Conservation (phyloP, 2,797 vertebrate genomes). For the Sebastes kiyomatsui region DNA sequence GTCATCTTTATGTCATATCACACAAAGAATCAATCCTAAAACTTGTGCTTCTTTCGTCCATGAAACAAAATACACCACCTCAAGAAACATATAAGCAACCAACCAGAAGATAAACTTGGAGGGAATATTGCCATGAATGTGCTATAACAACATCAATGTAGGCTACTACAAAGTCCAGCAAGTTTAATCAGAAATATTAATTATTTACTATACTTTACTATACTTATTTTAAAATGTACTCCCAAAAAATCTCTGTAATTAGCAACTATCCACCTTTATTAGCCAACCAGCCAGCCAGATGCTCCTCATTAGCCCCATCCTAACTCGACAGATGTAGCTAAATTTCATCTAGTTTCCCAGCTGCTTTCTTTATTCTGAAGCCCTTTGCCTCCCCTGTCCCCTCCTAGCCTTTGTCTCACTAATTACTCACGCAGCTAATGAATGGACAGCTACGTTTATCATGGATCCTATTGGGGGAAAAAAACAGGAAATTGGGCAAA, state of each 20-base stretch:
- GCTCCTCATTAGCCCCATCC: slow-evolving; percentile 16
- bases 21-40: not conserved
- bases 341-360: slow-evolving; percentile 30
- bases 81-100: not conserved
- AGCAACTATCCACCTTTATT: slow-evolving; percentile 10
- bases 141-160: not conserved
- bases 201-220: too few species aligned
- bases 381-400: not conserved
- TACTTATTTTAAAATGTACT: not conserved
- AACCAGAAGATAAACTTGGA: not conserved
- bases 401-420: not conserved
- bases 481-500: not conserved
- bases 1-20: not conserved
- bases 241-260: not conserved
- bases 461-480: not conserved
- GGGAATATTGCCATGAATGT: not conserved
- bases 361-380: slow-evolving; percentile 23
- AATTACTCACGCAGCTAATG: slow-evolving; percentile 9
- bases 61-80: not conserved
- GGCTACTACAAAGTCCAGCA: not conserved
- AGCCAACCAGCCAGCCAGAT: slow-evolving; percentile 12
- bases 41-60: not conserved
- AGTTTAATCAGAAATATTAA: not conserved
- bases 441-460: not conserved
- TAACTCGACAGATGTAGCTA: slow-evolving; percentile 12